Conservation (phyloP, 2,888 invertebrate genomes). For the Harpalus rufipes region DNA sequence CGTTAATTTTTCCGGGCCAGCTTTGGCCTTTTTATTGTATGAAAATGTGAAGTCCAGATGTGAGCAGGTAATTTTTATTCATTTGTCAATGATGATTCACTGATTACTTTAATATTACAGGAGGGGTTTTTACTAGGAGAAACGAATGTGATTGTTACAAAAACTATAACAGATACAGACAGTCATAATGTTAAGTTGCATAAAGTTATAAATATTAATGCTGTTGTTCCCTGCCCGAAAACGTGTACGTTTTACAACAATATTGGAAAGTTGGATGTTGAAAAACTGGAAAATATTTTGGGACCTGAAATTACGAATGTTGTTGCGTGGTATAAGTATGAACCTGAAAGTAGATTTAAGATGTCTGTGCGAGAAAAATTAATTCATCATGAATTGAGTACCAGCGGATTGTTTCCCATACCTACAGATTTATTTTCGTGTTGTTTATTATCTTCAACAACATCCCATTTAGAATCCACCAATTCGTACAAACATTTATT, state of each 20-base stretch:
- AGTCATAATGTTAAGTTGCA: slow-evolving; percentile 82
- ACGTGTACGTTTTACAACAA: slow-evolving; percentile 81
- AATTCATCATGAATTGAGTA: slow-evolving; percentile 81
- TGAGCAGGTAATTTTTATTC: slow-evolving; percentile 79
- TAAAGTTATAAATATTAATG: slow-evolving; percentile 82
- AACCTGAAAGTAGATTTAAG: slow-evolving; percentile 77
- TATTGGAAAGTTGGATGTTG: slow-evolving; percentile 80
- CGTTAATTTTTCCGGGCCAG: slow-evolving; percentile 79
- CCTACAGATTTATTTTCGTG: slow-evolving; percentile 82
- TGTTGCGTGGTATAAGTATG: slow-evolving; percentile 85
- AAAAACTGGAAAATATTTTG: slow-evolving; percentile 79
- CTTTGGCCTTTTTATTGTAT: slow-evolving; percentile 83
- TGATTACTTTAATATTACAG: slow-evolving; percentile 73
- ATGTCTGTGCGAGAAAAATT: slow-evolving; percentile 83
- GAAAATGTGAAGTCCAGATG: slow-evolving; percentile 82
- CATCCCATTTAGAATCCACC: slow-evolving; percentile 79
- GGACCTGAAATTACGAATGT: slow-evolving; percentile 80
- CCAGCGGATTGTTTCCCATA: slow-evolving; percentile 76
- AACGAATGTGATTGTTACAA: slow-evolving; percentile 78
- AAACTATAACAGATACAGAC: slow-evolving; percentile 85
- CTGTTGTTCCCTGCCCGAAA: slow-evolving; percentile 81
- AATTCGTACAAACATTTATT: slow-evolving; percentile 83
- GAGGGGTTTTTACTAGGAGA: slow-evolving; percentile 72
- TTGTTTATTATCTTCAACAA: slow-evolving; percentile 81
- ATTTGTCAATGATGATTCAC: slow-evolving; percentile 14